A percentile compares a stretch with the other conserved stretches of the same genome.
Evolutionary conservation across 2,888 invertebrate genomes (phyloP).

Genomic region (Chrysolina haemoptera): DNA sequence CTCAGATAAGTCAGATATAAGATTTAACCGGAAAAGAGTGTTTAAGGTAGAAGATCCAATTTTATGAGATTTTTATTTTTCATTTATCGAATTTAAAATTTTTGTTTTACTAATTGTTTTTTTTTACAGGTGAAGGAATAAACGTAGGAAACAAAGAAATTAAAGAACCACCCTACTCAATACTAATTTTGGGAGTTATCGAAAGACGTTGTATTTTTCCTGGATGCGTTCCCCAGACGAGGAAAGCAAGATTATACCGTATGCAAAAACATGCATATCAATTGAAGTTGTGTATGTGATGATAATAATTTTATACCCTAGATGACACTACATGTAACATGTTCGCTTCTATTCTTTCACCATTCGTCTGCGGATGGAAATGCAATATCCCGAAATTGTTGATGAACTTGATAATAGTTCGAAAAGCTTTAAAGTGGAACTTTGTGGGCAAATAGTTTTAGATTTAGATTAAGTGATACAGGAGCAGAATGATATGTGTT

Average conservation of each 20-base stretch:
- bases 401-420: slow-evolving; percentile 10
- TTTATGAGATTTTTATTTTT: no score
- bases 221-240: not conserved
- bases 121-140: slow-evolving; percentile 25
- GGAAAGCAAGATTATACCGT: slow-evolving; percentile 21
- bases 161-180: slow-evolving; percentile 20
- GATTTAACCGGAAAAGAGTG: no score
- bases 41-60: no score
- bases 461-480: not conserved
- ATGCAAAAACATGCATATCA: slow-evolving; percentile 29
- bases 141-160: not conserved
- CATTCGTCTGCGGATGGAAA: not conserved
- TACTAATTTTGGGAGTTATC: not conserved
- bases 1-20: no score
- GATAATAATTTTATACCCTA: slow-evolving; percentile 38
- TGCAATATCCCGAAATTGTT: not conserved
- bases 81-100: no score
- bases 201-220: slow-evolving; percentile 2
- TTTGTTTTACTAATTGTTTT: no score
- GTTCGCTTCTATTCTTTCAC: slow-evolving; percentile 22
- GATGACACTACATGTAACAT: slow-evolving; percentile 26
- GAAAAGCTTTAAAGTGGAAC: slow-evolving; percentile 12
- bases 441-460: slow-evolving; percentile 21
- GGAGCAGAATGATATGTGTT: slow-evolving; percentile 1
- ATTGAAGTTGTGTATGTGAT: slow-evolving; percentile 37